A percentile compares a stretch with the other conserved stretches of the same genome.
These are phyloP conservation scores for Adelges cooleyi DNA, from an alignment of 1,140 invertebrate genomes.

Conservation along the genomic window DNA sequence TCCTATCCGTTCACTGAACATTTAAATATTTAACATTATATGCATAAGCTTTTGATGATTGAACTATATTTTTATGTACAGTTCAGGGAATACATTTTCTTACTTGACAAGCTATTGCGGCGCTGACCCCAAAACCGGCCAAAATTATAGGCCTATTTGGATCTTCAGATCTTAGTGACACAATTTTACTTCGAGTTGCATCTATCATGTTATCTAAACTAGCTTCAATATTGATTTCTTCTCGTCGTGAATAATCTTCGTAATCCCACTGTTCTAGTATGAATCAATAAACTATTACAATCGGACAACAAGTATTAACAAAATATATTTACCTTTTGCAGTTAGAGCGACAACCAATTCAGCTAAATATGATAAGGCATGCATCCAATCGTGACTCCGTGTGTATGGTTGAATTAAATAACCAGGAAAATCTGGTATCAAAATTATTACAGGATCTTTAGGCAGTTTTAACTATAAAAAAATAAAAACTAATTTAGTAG, in stretches of 20 bases:
- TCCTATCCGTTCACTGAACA: no score
- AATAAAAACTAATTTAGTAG: neutral
- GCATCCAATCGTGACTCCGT: slow-evolving; percentile 20
- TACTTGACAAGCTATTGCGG: slow-evolving; percentile 22
- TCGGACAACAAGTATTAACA: neutral
- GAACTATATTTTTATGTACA: no score
- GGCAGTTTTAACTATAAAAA: slow-evolving; percentile 15
- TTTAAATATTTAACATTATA: no score
- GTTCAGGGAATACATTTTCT: no score
- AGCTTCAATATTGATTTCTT: slow-evolving; percentile 18
- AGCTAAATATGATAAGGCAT: slow-evolving; percentile 14
- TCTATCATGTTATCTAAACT: slow-evolving; percentile 19
- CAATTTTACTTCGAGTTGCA: slow-evolving; percentile 21
- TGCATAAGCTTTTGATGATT: no score
- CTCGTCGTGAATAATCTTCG: slow-evolving; percentile 10
- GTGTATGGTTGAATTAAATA: slow-evolving; percentile 17
- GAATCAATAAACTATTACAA: neutral
- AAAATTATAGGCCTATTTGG: slow-evolving; percentile 1
- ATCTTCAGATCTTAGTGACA: slow-evolving; percentile 12
- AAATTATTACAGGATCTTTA: slow-evolving; percentile 25
- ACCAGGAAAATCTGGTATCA: slow-evolving; percentile 20
- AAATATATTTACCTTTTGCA: slow-evolving; percentile 1
- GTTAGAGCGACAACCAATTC: slow-evolving; percentile 11
- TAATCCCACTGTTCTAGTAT: slow-evolving; percentile 19
- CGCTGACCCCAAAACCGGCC: slow-evolving; percentile 7